These are phyloP conservation scores for Pavo muticus DNA, from an alignment of 2,113 vertebrate species.

Conservation along the genomic window DNA sequence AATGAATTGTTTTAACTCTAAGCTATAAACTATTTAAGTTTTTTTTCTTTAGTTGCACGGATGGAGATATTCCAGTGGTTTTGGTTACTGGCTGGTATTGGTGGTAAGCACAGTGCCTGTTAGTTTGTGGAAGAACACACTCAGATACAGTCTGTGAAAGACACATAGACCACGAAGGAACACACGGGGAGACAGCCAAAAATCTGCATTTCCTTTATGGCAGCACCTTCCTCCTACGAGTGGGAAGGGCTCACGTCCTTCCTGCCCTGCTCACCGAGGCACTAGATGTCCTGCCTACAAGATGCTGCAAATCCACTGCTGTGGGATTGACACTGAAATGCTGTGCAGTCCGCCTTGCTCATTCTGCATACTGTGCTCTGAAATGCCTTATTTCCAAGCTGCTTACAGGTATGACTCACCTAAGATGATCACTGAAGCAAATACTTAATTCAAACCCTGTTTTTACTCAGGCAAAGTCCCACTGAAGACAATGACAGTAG, in stretches of 20 bases:
- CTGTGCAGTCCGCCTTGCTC: background rate
- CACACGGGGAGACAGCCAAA: background rate
- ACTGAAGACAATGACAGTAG: background rate
- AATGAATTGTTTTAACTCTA: slow-evolving; percentile 3
- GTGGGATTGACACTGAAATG: background rate
- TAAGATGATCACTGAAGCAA: background rate
- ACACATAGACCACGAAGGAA: background rate
- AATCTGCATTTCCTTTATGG: background rate
- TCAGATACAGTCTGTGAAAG: background rate
- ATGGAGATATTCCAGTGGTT: background rate
- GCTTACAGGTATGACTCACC: background rate
- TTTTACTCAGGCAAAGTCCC: background rate
- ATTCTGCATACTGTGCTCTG: background rate
- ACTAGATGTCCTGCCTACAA: background rate
- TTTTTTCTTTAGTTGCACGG: background rate
- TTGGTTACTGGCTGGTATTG: background rate
- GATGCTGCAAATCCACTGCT: background rate
- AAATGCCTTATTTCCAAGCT: background rate
- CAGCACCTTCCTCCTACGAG: background rate
- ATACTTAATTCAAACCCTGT: background rate
- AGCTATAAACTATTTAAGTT: background rate
- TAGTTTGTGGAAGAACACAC: background rate
- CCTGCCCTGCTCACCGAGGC: background rate
- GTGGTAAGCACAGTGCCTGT: background rate
- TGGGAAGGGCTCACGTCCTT: background rate